Conservation (phyloP, 2,797 vertebrate species). For the Muraenolepis orangiensis region DNA sequence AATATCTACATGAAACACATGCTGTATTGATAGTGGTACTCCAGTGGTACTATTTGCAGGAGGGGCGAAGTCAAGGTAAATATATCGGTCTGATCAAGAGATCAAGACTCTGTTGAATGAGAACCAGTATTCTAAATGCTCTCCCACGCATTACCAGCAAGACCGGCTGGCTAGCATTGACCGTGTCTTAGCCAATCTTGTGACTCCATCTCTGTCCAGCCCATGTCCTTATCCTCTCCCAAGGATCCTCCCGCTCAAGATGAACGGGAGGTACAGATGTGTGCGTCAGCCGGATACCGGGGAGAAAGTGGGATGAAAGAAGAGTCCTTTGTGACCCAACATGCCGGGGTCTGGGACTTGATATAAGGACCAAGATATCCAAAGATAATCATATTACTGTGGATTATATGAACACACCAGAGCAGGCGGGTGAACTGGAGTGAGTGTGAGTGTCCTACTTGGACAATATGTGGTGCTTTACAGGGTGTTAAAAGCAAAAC, state of each 20-base stretch:
- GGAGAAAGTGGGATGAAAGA: not conserved
- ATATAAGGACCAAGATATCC: not conserved
- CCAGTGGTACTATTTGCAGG: not conserved
- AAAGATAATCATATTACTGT: too few species aligned
- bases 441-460: not conserved
- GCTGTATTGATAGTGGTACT: not conserved
- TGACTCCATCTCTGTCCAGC: too few species aligned
- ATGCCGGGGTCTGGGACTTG: not conserved
- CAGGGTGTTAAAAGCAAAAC: not conserved
- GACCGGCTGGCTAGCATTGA: too few species aligned
- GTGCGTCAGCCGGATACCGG: too few species aligned
- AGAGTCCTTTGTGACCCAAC: not conserved
- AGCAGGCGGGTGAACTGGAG: not conserved
- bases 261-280: too few species aligned
- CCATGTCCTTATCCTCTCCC: not conserved
- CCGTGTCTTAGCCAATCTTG: too few species aligned
- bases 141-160: too few species aligned
- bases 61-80: not conserved
- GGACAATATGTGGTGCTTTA: not conserved
- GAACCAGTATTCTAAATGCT: too few species aligned
- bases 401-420: not conserved
- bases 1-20: not conserved
- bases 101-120: not conserved
- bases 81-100: too few species aligned
- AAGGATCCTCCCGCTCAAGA: not conserved